A percentile compares a stretch with the other conserved stretches of the same genome.
These are phyloP conservation scores for Notechis scutatus DNA, from an alignment of 2,113 vertebrate genomes.

Conservation along the genomic window DNA sequence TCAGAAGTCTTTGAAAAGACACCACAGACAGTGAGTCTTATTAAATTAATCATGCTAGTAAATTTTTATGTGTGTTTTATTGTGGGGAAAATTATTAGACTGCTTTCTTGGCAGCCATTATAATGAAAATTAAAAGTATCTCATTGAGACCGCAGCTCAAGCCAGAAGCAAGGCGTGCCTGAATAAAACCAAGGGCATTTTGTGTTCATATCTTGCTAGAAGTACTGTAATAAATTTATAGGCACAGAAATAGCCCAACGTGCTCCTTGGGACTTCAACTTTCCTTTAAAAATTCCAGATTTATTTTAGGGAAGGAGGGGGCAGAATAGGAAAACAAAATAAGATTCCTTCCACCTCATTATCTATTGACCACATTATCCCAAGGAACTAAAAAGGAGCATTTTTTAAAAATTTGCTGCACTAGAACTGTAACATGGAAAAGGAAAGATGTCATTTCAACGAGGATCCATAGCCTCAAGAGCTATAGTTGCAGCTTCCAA, in stretches of 20 bases:
- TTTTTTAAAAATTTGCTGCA: neutral
- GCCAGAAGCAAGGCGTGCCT: neutral
- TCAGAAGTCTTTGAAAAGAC: neutral
- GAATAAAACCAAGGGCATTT: slow-evolving; percentile 16
- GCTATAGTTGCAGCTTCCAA: slow-evolving; percentile 1
- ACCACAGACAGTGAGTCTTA: neutral
- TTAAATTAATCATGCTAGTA: neutral
- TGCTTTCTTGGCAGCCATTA: neutral
- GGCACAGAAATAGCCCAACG: slow-evolving; percentile 1
- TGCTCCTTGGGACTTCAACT: slow-evolving; percentile 1
- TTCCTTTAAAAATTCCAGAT: neutral
- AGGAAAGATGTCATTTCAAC: neutral
- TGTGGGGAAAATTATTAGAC: neutral
- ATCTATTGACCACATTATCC: slow-evolving; percentile 11
- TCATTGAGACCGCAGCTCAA: neutral
- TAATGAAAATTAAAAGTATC: slow-evolving; percentile 23
- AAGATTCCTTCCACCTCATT: slow-evolving; percentile 23
- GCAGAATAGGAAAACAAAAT: slow-evolving; percentile 22
- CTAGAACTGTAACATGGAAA: neutral
- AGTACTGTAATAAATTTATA: slow-evolving; percentile 15
- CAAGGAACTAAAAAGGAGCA: slow-evolving; percentile 21
- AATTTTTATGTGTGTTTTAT: slow-evolving; percentile 34
- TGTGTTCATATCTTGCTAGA: neutral
- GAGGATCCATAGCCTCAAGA: neutral
- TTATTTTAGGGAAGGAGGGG: slow-evolving; percentile 1